Evolutionary conservation across 35 echinoderm and acorn worm species (phyloP), one percentile per base, ranked within the genome.

Genomic region (Ptychodera flava): DNA sequence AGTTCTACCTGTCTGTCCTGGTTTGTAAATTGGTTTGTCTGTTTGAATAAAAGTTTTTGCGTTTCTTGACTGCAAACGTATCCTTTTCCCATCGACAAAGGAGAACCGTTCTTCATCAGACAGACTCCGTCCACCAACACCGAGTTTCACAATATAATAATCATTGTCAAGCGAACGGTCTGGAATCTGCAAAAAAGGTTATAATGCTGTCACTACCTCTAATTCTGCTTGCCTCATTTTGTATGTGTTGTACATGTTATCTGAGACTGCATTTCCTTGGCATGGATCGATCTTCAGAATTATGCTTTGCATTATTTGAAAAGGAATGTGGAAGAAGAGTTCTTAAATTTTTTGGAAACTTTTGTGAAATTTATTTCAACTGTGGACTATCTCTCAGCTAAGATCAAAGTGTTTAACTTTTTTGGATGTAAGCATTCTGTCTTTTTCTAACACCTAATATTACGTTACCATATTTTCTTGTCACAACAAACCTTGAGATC

Each of bases 1-100:
- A n/a, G n/a, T n/a, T n/a, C n/a, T 31, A 97, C 95, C 88, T 82
- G 87, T 90, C 81, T 97, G 91, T 16, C 95, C 95, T 37, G 95
- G 89, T n/a, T 93, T 97, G 81, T 97, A 97, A 1, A 97, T 89
- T 14, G 95, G 95, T 82, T 97, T 97, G 75, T 97, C 95, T 16
- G 92, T 97, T 88, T 97, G 92, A 31, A 93, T 92, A 30, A 93
- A 97, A 29, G 90, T 97, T 35, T 93, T 87, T 28, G 79, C 31
- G 36, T 88, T 91, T 28, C 45, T 78, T 31, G 82, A 84, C 28
- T 93, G 81, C 16, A 97, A 38, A 16, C 30, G 52, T 16, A 97
- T 36, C 27, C 76, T 84, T 88, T 89, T 91, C 36, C 33, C 79
- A 28, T 87, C 82, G 0, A 76, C 34, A 36, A 94, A 85, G 32